Evolutionary conservation across 2,113 vertebrate species (phyloP).

Genomic region (Gallinago media): DNA sequence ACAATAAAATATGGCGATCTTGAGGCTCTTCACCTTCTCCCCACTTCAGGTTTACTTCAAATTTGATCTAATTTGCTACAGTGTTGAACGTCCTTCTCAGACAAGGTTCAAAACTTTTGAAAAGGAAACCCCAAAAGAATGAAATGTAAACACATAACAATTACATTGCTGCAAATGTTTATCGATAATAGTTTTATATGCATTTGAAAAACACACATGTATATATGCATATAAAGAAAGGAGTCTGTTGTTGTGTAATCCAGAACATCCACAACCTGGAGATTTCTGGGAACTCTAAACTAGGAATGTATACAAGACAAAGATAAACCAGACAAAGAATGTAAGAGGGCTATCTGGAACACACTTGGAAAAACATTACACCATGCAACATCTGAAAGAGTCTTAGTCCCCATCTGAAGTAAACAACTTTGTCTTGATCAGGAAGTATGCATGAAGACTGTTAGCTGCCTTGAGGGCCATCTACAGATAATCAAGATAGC

Average conservation of each 20-base stretch:
- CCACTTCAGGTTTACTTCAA: not conserved
- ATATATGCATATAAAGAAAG: not conserved
- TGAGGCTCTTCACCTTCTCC: not conserved
- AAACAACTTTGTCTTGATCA: not conserved
- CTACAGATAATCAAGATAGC: not conserved
- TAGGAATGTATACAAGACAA: not conserved
- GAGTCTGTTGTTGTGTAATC: not conserved
- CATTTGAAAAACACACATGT: not conserved
- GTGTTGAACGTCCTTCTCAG: not conserved
- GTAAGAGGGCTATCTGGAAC: not conserved
- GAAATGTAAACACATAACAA: not conserved
- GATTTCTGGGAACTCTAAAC: not conserved
- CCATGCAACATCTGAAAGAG: not conserved
- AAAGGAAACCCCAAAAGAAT: not conserved
- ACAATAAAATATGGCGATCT: not conserved
- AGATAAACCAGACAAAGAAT: not conserved
- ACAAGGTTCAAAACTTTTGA: not conserved
- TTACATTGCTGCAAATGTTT: not conserved
- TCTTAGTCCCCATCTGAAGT: not conserved
- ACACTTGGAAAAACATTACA: not conserved
- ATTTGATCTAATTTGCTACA: not conserved
- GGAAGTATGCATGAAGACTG: not conserved
- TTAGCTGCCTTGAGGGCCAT: not conserved
- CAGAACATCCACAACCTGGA: not conserved
- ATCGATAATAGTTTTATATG: not conserved